These are phyloP conservation scores for Oeneis ivallda DNA, from an alignment of 2,888 invertebrate species.

Conservation along the genomic window DNA sequence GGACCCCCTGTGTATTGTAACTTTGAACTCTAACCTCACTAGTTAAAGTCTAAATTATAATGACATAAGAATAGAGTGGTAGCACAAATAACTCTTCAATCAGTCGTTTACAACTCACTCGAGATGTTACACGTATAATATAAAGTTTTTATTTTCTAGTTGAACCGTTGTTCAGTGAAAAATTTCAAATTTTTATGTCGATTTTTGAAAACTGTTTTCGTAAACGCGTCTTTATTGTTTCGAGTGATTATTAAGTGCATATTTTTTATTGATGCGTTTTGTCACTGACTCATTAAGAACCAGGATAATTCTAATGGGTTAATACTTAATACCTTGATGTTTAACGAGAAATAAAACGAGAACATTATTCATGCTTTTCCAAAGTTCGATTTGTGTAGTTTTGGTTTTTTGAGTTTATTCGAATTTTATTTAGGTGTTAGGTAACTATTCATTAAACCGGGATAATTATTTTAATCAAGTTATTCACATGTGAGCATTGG, in stretches of 20 bases:
- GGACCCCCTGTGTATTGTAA: background rate
- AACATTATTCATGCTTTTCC: too few relatives aligned
- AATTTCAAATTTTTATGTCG: background rate
- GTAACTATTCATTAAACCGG: background rate
- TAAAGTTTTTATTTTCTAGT: conserved; percentile 4
- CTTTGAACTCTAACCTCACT: conserved; percentile 25
- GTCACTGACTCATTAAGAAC: background rate
- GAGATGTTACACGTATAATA: conserved; percentile 46
- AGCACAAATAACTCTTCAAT: conserved; percentile 42
- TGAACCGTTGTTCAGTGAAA: conserved; percentile 11
- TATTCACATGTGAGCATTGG: background rate
- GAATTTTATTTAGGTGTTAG: background rate
- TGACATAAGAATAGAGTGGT: background rate
- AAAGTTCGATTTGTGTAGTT: too few relatives aligned
- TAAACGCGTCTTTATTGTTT: background rate
- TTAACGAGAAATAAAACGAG: too few relatives aligned
- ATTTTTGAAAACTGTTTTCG: background rate
- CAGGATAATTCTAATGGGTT: conserved; percentile 9
- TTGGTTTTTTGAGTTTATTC: background rate
- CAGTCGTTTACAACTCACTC: conserved; percentile 55
- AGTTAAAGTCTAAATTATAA: conserved; percentile 22
- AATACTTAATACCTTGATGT: too few relatives aligned
- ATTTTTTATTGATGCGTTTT: background rate
- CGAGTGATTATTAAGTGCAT: background rate
- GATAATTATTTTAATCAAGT: background rate